Base-by-base conservation (phyloP, 2,888 invertebrate species). In the Apodemia hepburni region DNA sequence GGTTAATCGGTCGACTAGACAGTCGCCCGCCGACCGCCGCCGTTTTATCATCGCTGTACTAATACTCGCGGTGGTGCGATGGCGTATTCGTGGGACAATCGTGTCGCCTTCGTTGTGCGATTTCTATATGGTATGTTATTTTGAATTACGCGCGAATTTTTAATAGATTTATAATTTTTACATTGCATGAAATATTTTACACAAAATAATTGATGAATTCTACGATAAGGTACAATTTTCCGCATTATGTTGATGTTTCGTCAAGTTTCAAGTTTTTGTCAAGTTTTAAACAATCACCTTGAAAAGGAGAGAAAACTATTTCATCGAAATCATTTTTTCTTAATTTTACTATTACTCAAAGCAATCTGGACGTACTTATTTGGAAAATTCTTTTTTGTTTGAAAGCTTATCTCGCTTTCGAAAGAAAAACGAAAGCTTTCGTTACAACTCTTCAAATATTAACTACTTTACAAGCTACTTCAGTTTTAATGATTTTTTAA, bases 41-140 rank as follows among this genome's bases (percentile, higher is more conserved):
- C 22, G 51, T 22, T 22, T 22, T 51, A 51, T 51, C 51, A 51
- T 22, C 51, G 18, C 51, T 22, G 51, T 22, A 22, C 18, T 18
- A 22, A 6, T 51, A 18, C 18, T 51, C 51, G 51, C 51, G 51
- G 51, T 27, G 51, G 22, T 22, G 11, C n/a, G 22, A 96, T 96
- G 96, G 95, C 96, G 65, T 96, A 96, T 87, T 93, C 94, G 78
- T 97, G 96, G 96, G 95, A 96, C 80, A 96, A 95, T 86, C 93
- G 97, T 80, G 96, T 97, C 70, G 94, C 93, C 78, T 97, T 96
- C 84, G 95, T 96, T 79, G 96, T 96, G 73, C 94, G 94, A 81
- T 95, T 95, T 85, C 93, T 96, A 75, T 97, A 96, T 80, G 96
- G 96, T 96, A 87, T 94, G 95, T 51, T 12, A 42, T 42, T 42